Conservation (phyloP, 2,113 vertebrate species). For the Syrmaticus mikado region DNA sequence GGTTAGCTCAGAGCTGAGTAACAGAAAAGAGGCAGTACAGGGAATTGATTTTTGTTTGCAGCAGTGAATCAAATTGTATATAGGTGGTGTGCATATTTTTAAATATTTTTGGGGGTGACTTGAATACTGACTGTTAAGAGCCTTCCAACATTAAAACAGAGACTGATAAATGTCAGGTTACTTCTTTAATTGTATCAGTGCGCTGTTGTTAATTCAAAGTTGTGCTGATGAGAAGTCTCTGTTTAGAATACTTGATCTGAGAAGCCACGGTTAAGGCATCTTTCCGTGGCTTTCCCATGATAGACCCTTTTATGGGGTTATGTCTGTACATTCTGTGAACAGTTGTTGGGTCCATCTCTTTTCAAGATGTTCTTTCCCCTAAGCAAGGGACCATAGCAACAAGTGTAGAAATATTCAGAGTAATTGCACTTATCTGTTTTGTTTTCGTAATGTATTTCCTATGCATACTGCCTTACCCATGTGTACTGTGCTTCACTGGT, state of each 20-base stretch:
- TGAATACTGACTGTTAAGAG: background rate
- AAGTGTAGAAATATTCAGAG: slow-evolving; percentile 14
- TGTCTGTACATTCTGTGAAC: slow-evolving; percentile 43
- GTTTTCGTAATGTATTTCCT: slow-evolving; percentile 31
- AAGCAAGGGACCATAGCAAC: background rate
- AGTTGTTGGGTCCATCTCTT: slow-evolving; percentile 15
- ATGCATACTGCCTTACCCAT: slow-evolving; percentile 23
- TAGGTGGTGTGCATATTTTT: background rate
- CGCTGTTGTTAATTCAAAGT: background rate
- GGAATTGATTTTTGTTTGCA: background rate
- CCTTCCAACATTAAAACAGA: background rate
- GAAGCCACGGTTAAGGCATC: slow-evolving; percentile 1
- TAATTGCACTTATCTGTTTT: slow-evolving; percentile 26
- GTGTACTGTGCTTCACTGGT: slow-evolving; percentile 4
- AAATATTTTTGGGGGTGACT: background rate
- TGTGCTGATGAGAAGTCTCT: background rate
- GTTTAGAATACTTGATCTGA: slow-evolving; percentile 8
- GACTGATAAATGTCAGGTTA: background rate
- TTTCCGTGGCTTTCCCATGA: background rate
- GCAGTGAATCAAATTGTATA: background rate
- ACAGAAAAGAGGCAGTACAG: background rate
- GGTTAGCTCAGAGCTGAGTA: background rate
- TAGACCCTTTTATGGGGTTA: slow-evolving; percentile 11
- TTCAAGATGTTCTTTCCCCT: slow-evolving; percentile 22
- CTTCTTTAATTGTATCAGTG: background rate